These are phyloP conservation scores for Chrysina gloriosa DNA, from an alignment of 2,888 invertebrate species.

Conservation along the genomic window DNA sequence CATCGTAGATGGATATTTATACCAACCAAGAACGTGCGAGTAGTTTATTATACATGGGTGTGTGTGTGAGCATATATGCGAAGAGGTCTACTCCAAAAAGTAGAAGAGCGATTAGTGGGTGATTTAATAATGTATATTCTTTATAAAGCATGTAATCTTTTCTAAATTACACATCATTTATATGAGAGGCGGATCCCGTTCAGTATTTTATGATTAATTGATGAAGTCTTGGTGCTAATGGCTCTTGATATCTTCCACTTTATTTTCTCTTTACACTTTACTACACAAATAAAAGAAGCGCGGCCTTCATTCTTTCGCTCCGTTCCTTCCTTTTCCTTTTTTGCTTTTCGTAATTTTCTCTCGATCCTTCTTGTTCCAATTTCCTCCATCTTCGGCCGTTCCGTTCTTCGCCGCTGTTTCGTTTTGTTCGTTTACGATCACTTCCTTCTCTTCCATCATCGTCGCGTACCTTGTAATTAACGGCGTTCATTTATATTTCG, in stretches of 20 bases:
- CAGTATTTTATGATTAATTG: slow-evolving; percentile 62
- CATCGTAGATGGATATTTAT: not conserved
- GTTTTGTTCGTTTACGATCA: not conserved
- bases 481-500: slow-evolving; percentile 40
- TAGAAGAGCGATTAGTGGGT: slow-evolving; percentile 58
- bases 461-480: slow-evolving; percentile 46
- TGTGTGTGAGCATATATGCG: not conserved
- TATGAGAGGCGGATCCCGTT: slow-evolving; percentile 58
- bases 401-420: not conserved
- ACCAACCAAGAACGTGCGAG: not conserved
- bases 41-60: not conserved
- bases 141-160: slow-evolving; percentile 64
- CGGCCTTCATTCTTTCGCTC: slow-evolving; percentile 16
- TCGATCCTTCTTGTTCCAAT: not conserved
- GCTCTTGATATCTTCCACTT: slow-evolving; percentile 61
- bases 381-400: not conserved
- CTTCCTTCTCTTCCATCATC: slow-evolving; percentile 14
- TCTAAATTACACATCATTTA: slow-evolving; percentile 65
- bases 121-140: slow-evolving; percentile 62
- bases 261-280: slow-evolving; percentile 50
- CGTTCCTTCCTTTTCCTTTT: slow-evolving; percentile 2
- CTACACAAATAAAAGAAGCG: slow-evolving; percentile 39
- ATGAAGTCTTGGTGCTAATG: slow-evolving; percentile 62
- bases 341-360: slow-evolving; percentile 34
- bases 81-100: slow-evolving; percentile 4